A percentile compares a stretch with the other conserved stretches of the same genome.
phyloP scores from a whole-genome alignment of 2,113 vertebrate species.

The Numida meleagris region DNA sequence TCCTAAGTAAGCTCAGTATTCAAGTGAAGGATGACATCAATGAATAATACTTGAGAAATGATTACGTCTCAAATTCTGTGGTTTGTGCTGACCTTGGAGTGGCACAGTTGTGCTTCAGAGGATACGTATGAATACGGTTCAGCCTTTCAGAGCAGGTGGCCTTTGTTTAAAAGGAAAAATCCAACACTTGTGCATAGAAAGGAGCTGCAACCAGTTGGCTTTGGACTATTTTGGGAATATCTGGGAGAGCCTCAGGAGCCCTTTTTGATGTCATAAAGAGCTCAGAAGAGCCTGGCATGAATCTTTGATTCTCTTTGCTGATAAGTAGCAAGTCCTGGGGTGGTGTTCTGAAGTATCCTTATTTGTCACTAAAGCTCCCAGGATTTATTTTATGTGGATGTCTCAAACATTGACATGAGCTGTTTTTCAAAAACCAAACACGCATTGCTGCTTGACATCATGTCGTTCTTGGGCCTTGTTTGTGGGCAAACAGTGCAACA shows the following conservation, averaged over 20 bases:
- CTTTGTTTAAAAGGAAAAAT: not conserved
- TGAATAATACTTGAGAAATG: conserved; percentile 5
- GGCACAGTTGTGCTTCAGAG: not conserved
- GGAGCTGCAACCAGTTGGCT: not conserved
- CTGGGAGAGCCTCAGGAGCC: not conserved
- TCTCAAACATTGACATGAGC: not conserved
- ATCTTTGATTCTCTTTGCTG: not conserved
- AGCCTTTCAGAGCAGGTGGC: not conserved
- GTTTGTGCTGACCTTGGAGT: not conserved
- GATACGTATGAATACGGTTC: not conserved
- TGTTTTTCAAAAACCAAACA: not conserved
- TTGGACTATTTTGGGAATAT: not conserved
- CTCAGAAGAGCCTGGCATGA: not conserved
- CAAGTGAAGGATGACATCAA: not conserved
- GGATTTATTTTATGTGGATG: not conserved
- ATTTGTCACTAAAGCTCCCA: not conserved
- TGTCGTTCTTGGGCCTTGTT: not conserved
- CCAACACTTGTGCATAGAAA: not conserved
- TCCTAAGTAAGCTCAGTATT: conserved; percentile 24
- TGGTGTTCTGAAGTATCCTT: not conserved
- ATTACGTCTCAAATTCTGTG: not conserved
- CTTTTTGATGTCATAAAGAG: not conserved
- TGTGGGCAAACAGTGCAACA: not conserved
- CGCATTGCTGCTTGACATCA: not conserved
- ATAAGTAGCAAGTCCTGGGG: not conserved